Percentiles rank a stretch among this genome's conserved stretches.
These are phyloP conservation scores for Petrocephalus schoutedeni DNA, from an alignment of 2,797 vertebrate species.

Conservation along the genomic window DNA sequence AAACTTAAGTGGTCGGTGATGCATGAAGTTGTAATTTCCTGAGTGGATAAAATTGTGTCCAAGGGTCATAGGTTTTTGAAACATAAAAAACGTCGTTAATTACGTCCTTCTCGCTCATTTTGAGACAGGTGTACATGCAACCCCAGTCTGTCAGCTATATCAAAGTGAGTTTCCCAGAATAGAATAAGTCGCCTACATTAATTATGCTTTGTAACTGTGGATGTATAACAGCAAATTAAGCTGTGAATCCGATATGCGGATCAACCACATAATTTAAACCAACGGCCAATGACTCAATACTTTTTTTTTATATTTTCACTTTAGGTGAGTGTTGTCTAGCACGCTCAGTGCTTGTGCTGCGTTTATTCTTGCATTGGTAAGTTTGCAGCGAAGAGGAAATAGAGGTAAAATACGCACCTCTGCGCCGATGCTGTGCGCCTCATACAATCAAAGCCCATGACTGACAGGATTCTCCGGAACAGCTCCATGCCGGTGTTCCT, in stretches of 20 bases:
- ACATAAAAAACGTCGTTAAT: neutral
- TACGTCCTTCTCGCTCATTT: neutral
- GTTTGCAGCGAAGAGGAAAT: neutral
- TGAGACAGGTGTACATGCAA: neutral
- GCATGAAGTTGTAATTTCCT: neutral
- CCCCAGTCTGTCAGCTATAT: neutral
- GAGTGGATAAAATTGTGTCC: neutral
- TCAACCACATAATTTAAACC: neutral
- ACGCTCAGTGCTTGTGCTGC: neutral
- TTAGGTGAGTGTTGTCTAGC: neutral
- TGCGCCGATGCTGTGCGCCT: conserved; percentile 54
- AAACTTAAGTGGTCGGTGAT: neutral
- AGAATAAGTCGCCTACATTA: neutral
- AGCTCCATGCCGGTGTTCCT: conserved; percentile 59
- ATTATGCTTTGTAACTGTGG: neutral
- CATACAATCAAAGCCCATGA: conserved; percentile 64
- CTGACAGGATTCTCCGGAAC: conserved; percentile 64
- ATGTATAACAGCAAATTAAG: neutral
- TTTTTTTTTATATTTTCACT: neutral
- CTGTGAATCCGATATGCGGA: neutral
- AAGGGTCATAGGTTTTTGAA: neutral
- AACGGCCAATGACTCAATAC: neutral
- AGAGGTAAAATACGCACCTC: conserved; percentile 49
- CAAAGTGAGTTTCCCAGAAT: neutral
- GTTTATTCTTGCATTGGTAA: neutral